Conservation (phyloP, 2,797 vertebrate species). For the Paedocypris micromegethes region DNA sequence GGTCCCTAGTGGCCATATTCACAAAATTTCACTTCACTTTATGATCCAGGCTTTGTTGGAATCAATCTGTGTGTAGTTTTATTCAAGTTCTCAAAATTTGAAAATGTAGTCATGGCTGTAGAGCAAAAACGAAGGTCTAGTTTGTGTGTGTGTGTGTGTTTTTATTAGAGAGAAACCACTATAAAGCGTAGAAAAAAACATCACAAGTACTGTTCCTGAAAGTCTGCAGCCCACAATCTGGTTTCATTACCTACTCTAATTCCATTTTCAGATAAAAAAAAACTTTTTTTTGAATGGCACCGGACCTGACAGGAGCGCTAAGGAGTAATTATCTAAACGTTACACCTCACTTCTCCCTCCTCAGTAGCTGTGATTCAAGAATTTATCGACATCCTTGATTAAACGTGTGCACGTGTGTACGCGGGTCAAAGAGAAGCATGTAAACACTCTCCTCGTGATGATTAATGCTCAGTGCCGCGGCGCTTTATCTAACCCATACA, state of each 20-base stretch:
- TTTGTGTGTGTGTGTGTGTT: too few relatives aligned
- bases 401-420: constrained; percentile 7
- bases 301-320: constrained; percentile 12
- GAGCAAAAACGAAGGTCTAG: too few relatives aligned
- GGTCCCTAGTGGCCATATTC: too few relatives aligned
- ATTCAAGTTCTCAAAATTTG: too few relatives aligned
- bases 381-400: constrained; percentile 22
- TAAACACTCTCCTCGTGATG: constrained; percentile 6
- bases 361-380: neutral
- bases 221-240: neutral
- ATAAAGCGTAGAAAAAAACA: too few relatives aligned
- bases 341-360: constrained; percentile 7
- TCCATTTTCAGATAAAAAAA: constrained; percentile 9
- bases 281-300: constrained; percentile 1
- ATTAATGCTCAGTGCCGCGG: constrained; percentile 1
- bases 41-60: too few relatives aligned
- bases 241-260: constrained; percentile 2
- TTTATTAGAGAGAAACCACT: too few relatives aligned
- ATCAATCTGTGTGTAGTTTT: too few relatives aligned
- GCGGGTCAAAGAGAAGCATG: constrained; percentile 4
- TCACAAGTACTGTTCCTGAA: too few relatives aligned
- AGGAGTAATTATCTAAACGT: constrained; percentile 18
- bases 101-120: too few relatives aligned
- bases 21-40: too few relatives aligned
- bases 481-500: constrained; percentile 18